Conservation (phyloP, 1,140 invertebrate species). For the Ericerus pela region DNA sequence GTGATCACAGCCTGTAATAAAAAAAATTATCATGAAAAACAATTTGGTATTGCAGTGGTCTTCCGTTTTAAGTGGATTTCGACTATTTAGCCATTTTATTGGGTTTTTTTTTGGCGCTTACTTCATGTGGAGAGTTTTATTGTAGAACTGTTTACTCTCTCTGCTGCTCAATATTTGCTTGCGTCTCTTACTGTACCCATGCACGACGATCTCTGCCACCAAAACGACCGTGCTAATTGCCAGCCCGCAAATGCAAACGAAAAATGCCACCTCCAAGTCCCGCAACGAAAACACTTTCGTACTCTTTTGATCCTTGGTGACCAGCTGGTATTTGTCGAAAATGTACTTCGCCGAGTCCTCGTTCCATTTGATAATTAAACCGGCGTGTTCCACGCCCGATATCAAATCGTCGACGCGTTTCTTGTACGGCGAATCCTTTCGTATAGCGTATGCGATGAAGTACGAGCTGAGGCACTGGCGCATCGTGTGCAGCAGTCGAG, state of each 20-base stretch:
- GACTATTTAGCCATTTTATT: no score
- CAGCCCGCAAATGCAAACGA: constrained; percentile 24
- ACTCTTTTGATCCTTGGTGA: constrained; percentile 15
- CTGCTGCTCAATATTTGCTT: no score
- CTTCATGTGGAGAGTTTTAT: no score
- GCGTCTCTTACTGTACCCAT: no score
- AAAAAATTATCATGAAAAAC: no score
- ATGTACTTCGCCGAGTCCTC: constrained; percentile 22
- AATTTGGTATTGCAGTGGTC: no score
- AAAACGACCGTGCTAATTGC: constrained; percentile 14
- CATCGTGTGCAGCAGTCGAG: constrained; percentile 28
- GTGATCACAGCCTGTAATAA: no score
- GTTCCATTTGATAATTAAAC: constrained; percentile 29
- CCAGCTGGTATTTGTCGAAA: constrained; percentile 16
- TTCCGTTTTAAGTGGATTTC: no score
- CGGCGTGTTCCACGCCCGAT: constrained; percentile 25
- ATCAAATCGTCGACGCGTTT: constrained; percentile 22
- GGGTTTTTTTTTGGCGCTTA: no score
- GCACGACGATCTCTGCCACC: constrained; percentile 13
- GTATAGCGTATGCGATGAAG: constrained; percentile 29
- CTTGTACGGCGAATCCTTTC: constrained; percentile 25
- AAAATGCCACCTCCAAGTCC: constrained; percentile 30
- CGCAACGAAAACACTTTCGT: constrained; percentile 24
- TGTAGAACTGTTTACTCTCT: no score
- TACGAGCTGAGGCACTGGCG: constrained; percentile 30